These are phyloP conservation scores for Sakesphorus luctuosus DNA, from an alignment of 2,113 vertebrate genomes.

Conservation along the genomic window DNA sequence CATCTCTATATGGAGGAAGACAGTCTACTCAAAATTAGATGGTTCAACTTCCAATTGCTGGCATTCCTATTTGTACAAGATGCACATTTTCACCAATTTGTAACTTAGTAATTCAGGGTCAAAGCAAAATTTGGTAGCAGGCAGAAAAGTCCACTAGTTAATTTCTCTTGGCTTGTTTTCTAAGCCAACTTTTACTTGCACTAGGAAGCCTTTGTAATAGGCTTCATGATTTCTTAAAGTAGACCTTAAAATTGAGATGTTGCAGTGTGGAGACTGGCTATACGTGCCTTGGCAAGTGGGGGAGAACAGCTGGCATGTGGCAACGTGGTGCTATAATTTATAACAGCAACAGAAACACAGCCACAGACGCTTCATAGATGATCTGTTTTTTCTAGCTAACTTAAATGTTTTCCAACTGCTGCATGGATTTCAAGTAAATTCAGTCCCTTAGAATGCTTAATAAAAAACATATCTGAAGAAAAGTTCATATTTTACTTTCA, in stretches of 20 bases:
- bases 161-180: constrained; percentile 23
- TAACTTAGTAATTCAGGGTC: neutral
- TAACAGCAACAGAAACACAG: neutral
- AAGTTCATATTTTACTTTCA: neutral
- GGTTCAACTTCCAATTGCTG: neutral
- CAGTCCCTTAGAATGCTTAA: neutral
- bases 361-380: neutral
- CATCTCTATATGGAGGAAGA: neutral
- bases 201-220: neutral
- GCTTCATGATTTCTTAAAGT: neutral
- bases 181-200: neutral
- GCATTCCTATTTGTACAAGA: neutral
- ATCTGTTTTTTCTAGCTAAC: neutral
- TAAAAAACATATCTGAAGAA: neutral
- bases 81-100: neutral
- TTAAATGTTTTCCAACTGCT: neutral
- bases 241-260: neutral
- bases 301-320: neutral
- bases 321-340: neutral
- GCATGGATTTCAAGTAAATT: neutral
- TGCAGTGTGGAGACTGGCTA: neutral
- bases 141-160: constrained; percentile 4
- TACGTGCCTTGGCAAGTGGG: neutral
- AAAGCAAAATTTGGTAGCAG: neutral
- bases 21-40: neutral